Evolutionary conservation across 2,888 invertebrate genomes (phyloP), one percentile per base, ranked within the genome.

Genomic region (Adelognathus sp.): DNA sequence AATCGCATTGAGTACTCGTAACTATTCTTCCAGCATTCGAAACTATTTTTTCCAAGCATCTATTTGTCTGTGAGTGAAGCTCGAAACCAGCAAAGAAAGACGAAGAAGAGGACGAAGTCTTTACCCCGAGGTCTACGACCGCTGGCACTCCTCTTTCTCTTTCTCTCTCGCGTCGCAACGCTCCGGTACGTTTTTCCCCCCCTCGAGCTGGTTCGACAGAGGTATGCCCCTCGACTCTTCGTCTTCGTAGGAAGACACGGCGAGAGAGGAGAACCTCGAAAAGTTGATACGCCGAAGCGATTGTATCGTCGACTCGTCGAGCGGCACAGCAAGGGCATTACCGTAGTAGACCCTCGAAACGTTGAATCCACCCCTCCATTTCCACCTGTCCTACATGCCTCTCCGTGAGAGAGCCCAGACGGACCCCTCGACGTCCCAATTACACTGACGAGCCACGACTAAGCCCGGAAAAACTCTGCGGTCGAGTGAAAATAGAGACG

Each of bases 81-180:
- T 36, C n/a, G n/a, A 36, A 36, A 36, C 2, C 11, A 36, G n/a
- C 2, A 9, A 36, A 16, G 71, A 61, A 56, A 41, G 70, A 70
- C 33, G 60, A 60, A 29, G 54, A 56, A 44, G 66, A 77, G 33
- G 21, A 56, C 39, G 54, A 66, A 54, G 66, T n/a, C n/a, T n/a
- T n/a, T n/a, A n/a, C n/a, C n/a, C n/a, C 39, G 60, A 64, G 78
- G 78, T 79, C 78, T 79, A 66, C 78, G 78, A 79, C 78, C 78
- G 75, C 70, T 18, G 66, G 75, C 66, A 31, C 66, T 71, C 70
- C 58, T 63, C 29, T 24, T 24, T 63, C 29, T 24, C 31, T 52
- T 14, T 46, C 52, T 58, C 24, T 50, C 52, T 58, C 18, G 29
- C 46, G 36, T 39, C 64, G 60, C 74, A 46, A 29, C 58, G 46